Percentiles rank a stretch among this genome's conserved stretches.
Conservation (phyloP, 2,888 invertebrate species). For the Hetaerina titia region DNA sequence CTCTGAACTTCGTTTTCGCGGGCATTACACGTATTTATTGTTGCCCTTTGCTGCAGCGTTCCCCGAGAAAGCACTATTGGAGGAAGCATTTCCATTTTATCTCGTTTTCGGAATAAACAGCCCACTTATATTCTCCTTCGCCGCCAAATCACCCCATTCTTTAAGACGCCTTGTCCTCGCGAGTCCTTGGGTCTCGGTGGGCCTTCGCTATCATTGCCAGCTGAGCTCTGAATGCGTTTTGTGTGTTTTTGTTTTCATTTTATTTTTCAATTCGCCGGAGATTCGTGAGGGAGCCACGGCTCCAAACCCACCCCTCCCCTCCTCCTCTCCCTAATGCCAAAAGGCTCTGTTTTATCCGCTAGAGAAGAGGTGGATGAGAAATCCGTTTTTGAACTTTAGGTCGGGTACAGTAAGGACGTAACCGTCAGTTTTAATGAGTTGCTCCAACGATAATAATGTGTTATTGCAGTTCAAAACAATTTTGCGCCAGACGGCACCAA, state of each 20-base stretch:
- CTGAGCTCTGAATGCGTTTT: neutral
- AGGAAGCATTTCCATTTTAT: slow-evolving; percentile 6
- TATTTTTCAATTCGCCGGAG: neutral
- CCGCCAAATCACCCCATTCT: slow-evolving; percentile 11
- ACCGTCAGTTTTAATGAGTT: too few relatives aligned
- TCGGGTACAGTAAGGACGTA: too few relatives aligned
- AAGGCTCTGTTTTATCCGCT: too few relatives aligned
- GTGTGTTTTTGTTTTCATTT: neutral
- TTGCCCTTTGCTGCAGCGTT: neutral
- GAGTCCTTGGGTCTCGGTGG: neutral
- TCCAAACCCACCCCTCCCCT: neutral
- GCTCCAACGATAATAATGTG: too few relatives aligned
- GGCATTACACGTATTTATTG: neutral
- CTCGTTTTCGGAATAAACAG: slow-evolving; percentile 15
- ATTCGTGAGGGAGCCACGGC: neutral
- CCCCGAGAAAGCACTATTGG: neutral
- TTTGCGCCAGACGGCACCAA: too few relatives aligned
- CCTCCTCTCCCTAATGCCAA: neutral
- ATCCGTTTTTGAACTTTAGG: too few relatives aligned
- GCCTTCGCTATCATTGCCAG: neutral
- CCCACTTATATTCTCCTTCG: neutral
- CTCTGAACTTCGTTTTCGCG: neutral
- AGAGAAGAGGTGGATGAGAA: too few relatives aligned
- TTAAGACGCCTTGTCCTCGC: neutral
- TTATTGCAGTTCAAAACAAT: too few relatives aligned